Conservation (phyloP, 2,797 vertebrate genomes). For the Hyperoplus immaculatus region DNA sequence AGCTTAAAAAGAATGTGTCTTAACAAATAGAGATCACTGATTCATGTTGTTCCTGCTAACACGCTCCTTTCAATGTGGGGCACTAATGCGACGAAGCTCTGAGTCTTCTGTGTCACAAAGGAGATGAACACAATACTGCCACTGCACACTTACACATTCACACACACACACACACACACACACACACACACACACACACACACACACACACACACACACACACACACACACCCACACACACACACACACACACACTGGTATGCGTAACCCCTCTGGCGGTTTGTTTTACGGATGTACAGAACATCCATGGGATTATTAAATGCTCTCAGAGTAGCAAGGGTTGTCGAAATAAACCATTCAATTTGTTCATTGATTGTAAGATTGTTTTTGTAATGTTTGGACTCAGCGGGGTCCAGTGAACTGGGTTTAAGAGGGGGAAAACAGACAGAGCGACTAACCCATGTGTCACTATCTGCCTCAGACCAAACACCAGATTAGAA, state of each 20-base stretch:
- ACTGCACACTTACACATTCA: background rate
- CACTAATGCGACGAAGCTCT: conserved; percentile 8
- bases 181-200: background rate
- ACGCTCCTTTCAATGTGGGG: conserved; percentile 4
- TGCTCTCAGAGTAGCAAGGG: background rate
- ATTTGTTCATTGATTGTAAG: conserved; percentile 7
- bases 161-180: too few species aligned
- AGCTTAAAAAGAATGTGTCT: conserved; percentile 6
- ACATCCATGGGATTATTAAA: background rate
- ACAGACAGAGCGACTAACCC: conserved; percentile 13
- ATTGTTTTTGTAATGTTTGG: conserved; percentile 25
- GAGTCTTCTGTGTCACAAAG: conserved; percentile 10
- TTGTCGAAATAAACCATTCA: conserved; percentile 19
- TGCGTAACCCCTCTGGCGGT: background rate
- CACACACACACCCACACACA: background rate
- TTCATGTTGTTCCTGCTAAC: background rate
- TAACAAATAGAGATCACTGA: background rate
- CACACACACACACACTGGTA: background rate
- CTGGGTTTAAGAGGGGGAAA: conserved; percentile 22
- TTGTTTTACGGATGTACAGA: background rate
- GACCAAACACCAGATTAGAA: conserved; percentile 47
- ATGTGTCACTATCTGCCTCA: conserved; percentile 30
- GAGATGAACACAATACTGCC: background rate
- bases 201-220: too few species aligned
- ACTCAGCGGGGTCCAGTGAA: conserved; percentile 15